Conservation (phyloP, 2,797 vertebrate species). For the Acrossocheilus wenchowensis region DNA sequence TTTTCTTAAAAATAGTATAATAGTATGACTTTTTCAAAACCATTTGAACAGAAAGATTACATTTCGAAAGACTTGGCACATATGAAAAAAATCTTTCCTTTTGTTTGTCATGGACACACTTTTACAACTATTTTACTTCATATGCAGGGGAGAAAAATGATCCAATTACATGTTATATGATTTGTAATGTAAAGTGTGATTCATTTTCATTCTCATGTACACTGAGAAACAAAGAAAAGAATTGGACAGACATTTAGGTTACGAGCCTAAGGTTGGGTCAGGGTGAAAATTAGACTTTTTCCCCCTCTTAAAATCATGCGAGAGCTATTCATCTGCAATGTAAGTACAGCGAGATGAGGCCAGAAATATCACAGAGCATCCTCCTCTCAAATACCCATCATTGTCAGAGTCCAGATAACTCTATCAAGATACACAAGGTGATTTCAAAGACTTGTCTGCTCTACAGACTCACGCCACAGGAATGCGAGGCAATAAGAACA, state of each 20-base stretch:
- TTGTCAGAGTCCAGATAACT: slow-evolving; percentile 64
- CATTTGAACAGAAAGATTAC: background rate
- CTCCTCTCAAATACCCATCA: slow-evolving; percentile 56
- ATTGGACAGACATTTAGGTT: background rate
- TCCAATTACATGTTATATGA: background rate
- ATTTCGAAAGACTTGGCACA: background rate
- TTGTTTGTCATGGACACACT: background rate
- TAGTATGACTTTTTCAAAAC: background rate
- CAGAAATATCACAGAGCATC: slow-evolving; percentile 58
- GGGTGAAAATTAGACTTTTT: slow-evolving; percentile 14
- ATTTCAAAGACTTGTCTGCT: slow-evolving; percentile 56
- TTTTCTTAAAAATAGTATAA: background rate
- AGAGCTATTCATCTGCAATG: slow-evolving; percentile 68
- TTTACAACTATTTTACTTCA: background rate
- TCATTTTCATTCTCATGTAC: background rate
- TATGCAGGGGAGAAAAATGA: background rate
- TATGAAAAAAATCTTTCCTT: background rate
- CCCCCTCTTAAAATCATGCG: slow-evolving; percentile 49
- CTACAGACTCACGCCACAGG: slow-evolving; percentile 64
- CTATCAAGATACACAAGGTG: slow-evolving; percentile 60
- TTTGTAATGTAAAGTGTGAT: background rate
- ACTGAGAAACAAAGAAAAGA: background rate
- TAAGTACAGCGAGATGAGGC: slow-evolving; percentile 55
- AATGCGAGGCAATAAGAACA: slow-evolving; percentile 65
- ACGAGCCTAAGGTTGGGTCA: slow-evolving; percentile 15